Evolutionary conservation across 2,113 vertebrate genomes (phyloP), one percentile per base, ranked within the genome.

Genomic region (Ophiodon elongatus): DNA sequence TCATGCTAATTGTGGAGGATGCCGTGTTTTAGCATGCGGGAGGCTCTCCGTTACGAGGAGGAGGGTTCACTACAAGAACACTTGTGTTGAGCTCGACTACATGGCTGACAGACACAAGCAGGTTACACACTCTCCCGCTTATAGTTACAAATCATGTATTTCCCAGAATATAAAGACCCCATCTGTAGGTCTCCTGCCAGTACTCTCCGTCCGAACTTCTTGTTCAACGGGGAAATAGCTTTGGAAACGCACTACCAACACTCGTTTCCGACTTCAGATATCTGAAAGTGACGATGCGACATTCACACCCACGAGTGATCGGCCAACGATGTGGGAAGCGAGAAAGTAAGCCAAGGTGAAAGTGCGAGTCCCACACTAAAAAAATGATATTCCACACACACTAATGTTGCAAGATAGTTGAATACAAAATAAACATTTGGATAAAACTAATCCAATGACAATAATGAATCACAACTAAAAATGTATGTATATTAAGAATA

Each of bases 1-100:
- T 84, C 82, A 85, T 70, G 80, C 77, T 94, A 93, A 94, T 94
- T 94, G 86, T 88, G 84, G 91, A 93, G 91, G 90, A 94, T 89
- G 90, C 76, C 77, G 73, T 84, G 89, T 88, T 89, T 86, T 50
- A 82, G 86, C 82, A 76, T 91, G 91, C 86, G 77, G 93, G 88
- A 84, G 80, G 83, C 68, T 80, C 45, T 85, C 62, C 79, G 50
- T 52, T 57, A 29, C 17, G 52, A 68, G 14, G 56, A 54, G 76
- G 62, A 78, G 73, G 67, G 52, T 71, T 87, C 57, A 47, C 76
- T 21, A 65, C 59, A 76, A 81, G 83, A 77, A 62, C 17, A 10
- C 60, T 60, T 39, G n/a, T 15, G 27, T 23, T 76, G 37, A 39
- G 70, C 39, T 79, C 2, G 17, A 77, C 63, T 80, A 71, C 80